Evolutionary conservation across 2,113 vertebrate genomes (phyloP).

Genomic region (Elaphurus davidianus): DNA sequence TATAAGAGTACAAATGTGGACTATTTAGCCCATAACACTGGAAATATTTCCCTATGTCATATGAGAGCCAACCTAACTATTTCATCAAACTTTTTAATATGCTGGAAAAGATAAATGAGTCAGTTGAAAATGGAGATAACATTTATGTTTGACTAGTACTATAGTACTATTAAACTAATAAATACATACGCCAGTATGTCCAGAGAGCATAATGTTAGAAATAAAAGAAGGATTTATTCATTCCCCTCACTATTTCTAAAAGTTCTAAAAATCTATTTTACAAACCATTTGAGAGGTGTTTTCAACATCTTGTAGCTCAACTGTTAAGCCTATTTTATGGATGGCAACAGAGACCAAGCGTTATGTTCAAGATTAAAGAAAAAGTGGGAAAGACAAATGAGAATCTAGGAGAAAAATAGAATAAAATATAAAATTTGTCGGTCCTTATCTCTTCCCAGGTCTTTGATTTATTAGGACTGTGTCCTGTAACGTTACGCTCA

Average conservation of each 20-base stretch:
- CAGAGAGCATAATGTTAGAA: neutral
- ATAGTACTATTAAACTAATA: neutral
- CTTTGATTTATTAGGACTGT: neutral
- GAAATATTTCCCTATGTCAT: neutral
- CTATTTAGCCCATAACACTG: neutral
- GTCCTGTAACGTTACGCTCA: neutral
- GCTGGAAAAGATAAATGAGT: neutral
- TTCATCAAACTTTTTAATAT: conserved; percentile 27
- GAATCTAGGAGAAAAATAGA: neutral
- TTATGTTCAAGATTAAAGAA: neutral
- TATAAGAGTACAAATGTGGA: neutral
- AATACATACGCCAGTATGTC: neutral
- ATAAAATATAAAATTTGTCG: neutral
- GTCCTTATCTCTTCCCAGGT: neutral
- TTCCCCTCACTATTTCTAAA: neutral
- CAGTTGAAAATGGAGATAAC: neutral
- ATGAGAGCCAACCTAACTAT: neutral
- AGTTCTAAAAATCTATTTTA: neutral
- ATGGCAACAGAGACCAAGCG: neutral
- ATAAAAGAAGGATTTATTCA: neutral
- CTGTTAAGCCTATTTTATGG: neutral
- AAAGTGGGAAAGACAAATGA: neutral
- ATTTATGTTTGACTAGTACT: neutral
- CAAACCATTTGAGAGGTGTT: neutral
- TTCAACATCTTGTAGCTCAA: neutral